Conservation (phyloP, 2,888 invertebrate genomes). For the Tetranychus piercei region DNA sequence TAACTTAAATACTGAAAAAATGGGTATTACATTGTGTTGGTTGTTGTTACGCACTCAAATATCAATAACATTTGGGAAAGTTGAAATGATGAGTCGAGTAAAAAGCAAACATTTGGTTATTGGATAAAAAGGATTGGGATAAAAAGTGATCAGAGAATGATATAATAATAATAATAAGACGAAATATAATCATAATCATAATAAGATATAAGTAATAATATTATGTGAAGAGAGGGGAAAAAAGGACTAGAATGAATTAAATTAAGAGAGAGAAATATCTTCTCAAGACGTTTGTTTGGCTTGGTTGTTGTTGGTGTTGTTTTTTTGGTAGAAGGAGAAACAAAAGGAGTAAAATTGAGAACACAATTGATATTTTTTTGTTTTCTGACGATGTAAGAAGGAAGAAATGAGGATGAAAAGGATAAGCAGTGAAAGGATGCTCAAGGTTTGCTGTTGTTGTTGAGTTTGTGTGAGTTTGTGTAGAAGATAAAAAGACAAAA, state of each 20-base stretch:
- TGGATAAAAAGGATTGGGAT: neutral
- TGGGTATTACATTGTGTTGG: neutral
- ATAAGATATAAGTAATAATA: neutral
- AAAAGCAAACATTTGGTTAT: slow-evolving; percentile 1
- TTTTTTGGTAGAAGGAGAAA: too few relatives aligned
- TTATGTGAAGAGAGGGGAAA: neutral
- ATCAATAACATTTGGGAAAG: neutral
- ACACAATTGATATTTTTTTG: neutral
- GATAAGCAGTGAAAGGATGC: neutral
- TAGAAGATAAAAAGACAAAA: neutral
- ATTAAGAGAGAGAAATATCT: neutral
- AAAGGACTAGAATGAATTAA: neutral
- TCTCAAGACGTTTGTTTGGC: too few relatives aligned
- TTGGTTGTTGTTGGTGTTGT: too few relatives aligned
- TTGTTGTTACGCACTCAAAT: neutral
- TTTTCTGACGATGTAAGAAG: neutral
- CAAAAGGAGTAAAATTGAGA: neutral
- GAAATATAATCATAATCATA: neutral
- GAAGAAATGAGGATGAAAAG: neutral
- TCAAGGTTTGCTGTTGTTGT: neutral
- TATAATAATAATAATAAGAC: neutral
- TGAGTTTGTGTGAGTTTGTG: neutral
- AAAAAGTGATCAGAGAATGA: neutral
- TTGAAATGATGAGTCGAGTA: neutral
- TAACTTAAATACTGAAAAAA: too few relatives aligned